Conservation (phyloP, 2,888 invertebrate genomes). For the Saturnia japonica region DNA sequence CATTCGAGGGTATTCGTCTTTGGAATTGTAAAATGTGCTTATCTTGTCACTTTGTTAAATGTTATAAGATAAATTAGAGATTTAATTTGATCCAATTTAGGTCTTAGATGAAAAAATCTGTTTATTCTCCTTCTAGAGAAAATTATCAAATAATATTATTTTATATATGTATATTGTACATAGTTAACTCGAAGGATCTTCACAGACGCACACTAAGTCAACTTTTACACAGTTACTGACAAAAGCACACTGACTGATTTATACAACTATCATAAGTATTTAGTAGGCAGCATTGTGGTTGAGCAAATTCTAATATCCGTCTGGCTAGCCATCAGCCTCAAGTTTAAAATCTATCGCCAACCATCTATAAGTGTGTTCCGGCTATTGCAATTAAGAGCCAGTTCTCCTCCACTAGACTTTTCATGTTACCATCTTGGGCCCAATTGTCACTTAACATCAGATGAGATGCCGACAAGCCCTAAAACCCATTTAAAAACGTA, state of each 20-base stretch:
- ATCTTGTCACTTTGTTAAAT: slow-evolving; percentile 15
- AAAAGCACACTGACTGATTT: not conserved
- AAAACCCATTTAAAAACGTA: no score
- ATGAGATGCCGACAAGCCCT: no score
- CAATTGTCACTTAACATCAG: no score
- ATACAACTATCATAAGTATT: not conserved
- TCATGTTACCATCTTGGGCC: no score
- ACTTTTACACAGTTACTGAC: not conserved
- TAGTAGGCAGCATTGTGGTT: no score
- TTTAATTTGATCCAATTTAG: slow-evolving; percentile 13
- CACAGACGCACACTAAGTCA: not conserved
- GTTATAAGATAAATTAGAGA: slow-evolving; percentile 14
- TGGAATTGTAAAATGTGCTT: slow-evolving; percentile 20
- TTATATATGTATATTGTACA: not conserved
- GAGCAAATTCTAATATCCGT: no score
- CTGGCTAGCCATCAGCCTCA: no score
- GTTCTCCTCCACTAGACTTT: no score
- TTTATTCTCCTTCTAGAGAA: not conserved
- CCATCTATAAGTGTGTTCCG: no score
- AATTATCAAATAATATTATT: not conserved
- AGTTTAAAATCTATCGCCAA: no score
- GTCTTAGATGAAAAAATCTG: not conserved
- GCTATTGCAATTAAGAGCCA: no score
- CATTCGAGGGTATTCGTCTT: slow-evolving; percentile 17
- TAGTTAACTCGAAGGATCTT: not conserved